Conservation (phyloP, 1,140 invertebrate genomes). For the Campodea augens region DNA sequence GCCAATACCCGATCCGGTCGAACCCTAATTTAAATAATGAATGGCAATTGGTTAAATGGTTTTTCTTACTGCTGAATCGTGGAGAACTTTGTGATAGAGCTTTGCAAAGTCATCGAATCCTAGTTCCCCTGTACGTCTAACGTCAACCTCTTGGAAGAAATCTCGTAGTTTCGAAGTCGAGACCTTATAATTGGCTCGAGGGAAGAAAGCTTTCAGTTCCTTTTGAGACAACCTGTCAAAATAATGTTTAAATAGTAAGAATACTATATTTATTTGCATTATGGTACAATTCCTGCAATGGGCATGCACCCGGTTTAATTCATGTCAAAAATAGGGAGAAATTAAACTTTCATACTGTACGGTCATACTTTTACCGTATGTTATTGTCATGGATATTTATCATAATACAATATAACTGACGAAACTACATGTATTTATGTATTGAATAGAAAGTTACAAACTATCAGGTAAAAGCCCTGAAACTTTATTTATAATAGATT, state of each 20-base stretch:
- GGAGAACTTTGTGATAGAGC: slow-evolving; percentile 68
- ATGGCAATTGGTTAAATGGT: neutral
- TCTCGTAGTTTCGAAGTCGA: slow-evolving; percentile 61
- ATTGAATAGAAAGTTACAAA: no score
- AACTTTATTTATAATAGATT: no score
- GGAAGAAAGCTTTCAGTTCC: slow-evolving; percentile 77
- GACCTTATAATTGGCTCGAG: slow-evolving; percentile 79
- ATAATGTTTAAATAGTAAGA: slow-evolving; percentile 12
- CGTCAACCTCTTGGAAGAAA: slow-evolving; percentile 67
- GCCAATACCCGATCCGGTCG: no score
- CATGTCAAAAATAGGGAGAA: no score
- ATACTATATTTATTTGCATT: no score
- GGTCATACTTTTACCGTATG: no score
- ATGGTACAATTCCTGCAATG: neutral
- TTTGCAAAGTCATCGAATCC: slow-evolving; percentile 77
- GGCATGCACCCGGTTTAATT: no score
- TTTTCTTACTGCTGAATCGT: slow-evolving; percentile 46
- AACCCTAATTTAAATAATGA: neutral
- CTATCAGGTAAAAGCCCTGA: no score
- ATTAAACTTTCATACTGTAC: no score
- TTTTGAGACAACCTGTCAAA: slow-evolving; percentile 60
- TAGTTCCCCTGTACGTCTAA: slow-evolving; percentile 53
- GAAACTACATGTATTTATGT: no score
- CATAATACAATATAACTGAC: no score
- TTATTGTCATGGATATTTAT: no score